phyloP scores from a whole-genome alignment of 1,140 invertebrate genomes.

The Aphaenogaster floridana region DNA sequence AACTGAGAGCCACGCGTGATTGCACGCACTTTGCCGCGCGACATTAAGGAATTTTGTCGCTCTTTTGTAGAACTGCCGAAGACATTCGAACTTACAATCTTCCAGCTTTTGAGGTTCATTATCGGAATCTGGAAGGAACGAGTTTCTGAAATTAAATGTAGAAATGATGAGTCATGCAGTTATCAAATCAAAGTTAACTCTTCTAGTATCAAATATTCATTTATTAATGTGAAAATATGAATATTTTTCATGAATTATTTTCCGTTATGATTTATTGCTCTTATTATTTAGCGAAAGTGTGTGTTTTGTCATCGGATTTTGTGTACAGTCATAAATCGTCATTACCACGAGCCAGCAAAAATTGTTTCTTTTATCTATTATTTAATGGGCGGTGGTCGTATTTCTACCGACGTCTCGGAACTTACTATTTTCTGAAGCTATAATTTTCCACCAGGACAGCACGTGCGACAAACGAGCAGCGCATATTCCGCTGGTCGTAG shows the following conservation, averaged over 20 bases:
- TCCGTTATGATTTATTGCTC: neutral
- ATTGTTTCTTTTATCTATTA: constrained; percentile 24
- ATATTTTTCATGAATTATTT: neutral
- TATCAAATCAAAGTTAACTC: neutral
- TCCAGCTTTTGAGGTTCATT: constrained; percentile 1
- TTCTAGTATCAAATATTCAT: neutral
- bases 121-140: neutral
- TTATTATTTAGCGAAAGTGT: neutral
- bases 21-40: constrained; percentile 41
- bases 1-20: constrained; percentile 57
- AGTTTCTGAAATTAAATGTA: neutral
- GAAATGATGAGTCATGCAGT: neutral
- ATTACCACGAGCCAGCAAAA: neutral
- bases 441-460: constrained; percentile 57
- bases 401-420: constrained; percentile 44
- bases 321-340: neutral
- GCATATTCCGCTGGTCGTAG: constrained; percentile 49
- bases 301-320: neutral
- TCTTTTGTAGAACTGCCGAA: constrained; percentile 11
- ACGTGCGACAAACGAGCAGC: constrained; percentile 61
- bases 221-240: neutral
- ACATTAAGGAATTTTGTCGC: constrained; percentile 63
- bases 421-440: constrained; percentile 51
- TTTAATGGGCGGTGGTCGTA: constrained; percentile 31
- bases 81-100: constrained; percentile 22